Evolutionary conservation across 1,140 invertebrate species (phyloP).

Genomic region (Mesaphorura yosii): DNA sequence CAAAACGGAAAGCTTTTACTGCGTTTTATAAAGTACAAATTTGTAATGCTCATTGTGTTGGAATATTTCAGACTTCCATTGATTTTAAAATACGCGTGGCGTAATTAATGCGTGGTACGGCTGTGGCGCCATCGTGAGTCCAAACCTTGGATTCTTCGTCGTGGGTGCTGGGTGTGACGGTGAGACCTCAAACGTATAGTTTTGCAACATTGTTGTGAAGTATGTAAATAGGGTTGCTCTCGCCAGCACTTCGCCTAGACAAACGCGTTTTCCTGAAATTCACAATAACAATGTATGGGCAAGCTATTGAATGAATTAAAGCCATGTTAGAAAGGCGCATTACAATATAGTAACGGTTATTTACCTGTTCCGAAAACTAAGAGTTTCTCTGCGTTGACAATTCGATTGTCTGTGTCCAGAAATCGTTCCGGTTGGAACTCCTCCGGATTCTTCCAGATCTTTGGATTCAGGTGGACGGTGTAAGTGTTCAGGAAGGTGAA

Average conservation of each 20-base stretch:
- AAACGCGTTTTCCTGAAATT: slow-evolving; percentile 53
- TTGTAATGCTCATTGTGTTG: too few relatives aligned
- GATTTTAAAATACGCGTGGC: too few relatives aligned
- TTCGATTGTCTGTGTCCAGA: slow-evolving; percentile 43
- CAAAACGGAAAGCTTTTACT: too few relatives aligned
- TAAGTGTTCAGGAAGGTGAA: slow-evolving; percentile 69
- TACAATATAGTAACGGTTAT: background rate
- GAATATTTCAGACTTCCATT: too few relatives aligned
- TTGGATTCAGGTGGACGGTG: slow-evolving; percentile 56
- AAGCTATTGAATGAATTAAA: background rate
- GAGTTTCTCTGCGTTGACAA: slow-evolving; percentile 51
- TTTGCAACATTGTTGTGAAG: slow-evolving; percentile 21
- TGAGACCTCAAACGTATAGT: slow-evolving; percentile 31
- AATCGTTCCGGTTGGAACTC: slow-evolving; percentile 65
- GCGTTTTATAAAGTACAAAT: too few relatives aligned
- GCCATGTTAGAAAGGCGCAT: background rate
- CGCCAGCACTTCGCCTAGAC: slow-evolving; percentile 25
- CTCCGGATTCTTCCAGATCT: slow-evolving; percentile 56
- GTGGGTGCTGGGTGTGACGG: slow-evolving; percentile 33
- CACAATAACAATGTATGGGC: background rate
- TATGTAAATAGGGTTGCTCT: slow-evolving; percentile 23
- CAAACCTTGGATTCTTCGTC: slow-evolving; percentile 5
- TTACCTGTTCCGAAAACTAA: slow-evolving; percentile 63
- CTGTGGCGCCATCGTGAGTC: slow-evolving; percentile 16
- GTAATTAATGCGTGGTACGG: slow-evolving; percentile 15